Conservation (phyloP, 2,888 invertebrate species). For the Hypselothyrea guttata region DNA sequence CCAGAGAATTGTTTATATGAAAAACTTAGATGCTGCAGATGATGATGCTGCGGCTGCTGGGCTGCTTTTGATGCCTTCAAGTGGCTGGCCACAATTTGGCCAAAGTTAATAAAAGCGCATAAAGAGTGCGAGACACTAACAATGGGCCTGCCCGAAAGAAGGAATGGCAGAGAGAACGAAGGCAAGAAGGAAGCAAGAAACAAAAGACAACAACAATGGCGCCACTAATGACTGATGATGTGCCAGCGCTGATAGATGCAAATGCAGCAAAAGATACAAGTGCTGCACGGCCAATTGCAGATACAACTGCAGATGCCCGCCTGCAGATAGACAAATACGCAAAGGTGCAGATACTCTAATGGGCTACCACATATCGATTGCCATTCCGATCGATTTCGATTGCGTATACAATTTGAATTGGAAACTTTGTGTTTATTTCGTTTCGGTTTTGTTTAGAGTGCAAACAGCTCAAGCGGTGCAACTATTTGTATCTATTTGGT, state of each 20-base stretch:
- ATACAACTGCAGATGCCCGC: conserved; percentile 10
- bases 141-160: conserved; percentile 52
- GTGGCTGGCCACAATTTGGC: conserved; percentile 72
- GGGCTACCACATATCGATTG: too few species aligned
- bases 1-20: conserved; percentile 59
- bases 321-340: conserved; percentile 41
- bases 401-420: conserved; percentile 18
- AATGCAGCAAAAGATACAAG: conserved; percentile 31
- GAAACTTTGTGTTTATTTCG: conserved; percentile 38
- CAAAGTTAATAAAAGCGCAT: conserved; percentile 78
- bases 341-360: conserved; percentile 16
- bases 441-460: conserved; percentile 55
- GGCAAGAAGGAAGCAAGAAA: conserved; percentile 5
- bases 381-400: conserved; percentile 1
- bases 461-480: conserved; percentile 49
- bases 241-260: conserved; percentile 75
- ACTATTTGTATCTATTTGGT: conserved; percentile 5
- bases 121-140: conserved; percentile 62
- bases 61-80: conserved; percentile 66
- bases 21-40: conserved; percentile 12
- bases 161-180: conserved; percentile 10
- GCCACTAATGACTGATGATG: conserved; percentile 79
- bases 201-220: conserved; percentile 62
- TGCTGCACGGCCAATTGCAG: too few species aligned
- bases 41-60: conserved; percentile 37